Base-by-base conservation (phyloP, 2,888 invertebrate species). In the Adineta ricciae region DNA sequence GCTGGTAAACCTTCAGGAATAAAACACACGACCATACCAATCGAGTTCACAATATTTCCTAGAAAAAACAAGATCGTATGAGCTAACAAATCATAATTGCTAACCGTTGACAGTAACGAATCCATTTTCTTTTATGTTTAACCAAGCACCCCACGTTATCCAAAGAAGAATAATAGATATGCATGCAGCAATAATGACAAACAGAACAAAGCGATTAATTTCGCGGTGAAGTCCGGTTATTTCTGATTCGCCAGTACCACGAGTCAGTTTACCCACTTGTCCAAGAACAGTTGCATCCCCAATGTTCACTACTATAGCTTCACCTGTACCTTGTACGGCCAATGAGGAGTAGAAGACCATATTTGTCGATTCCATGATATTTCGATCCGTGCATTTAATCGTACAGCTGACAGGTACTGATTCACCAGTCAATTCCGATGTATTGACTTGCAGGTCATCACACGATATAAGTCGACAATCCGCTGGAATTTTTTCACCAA, bases 1-100 rank as follows among this genome's bases (percentile, higher is more conserved):
- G 78, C 84, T 21, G 84, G 84, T 24, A 84, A 38, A 19, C 84
- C 84, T 82, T 84, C 84, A 21, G 84, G 84, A 19, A 84, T 84
- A 54, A 84, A 84, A 36, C 78, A 73, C 14, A 84, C 78, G 38
- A 82, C 50, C n/a, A 84, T 72, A 54, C 82, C 52, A 27, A 84
- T 84, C n/a, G 82, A 78, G 41, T 84, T 84, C 9, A 84, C 52
- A 50, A 84, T 52, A 14, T 78, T 24, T 49, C 41, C 78, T n/a
- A 54, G 41, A 78, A 36, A 54, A 38, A 36, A 38, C 14, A 8
- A 84, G 38, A 41, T 50, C 19, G 19, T 7, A 50, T 50, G 3
- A 50, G 19, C 82, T 16, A 50, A 50, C 3, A 19, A 19, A 19
- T 19, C 14, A 19, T 50, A 19, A 50, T 50, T 8, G 5, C 46